phyloP scores from a whole-genome alignment of 2,888 invertebrate species.

The Prosopocoilus inquinatus region DNA sequence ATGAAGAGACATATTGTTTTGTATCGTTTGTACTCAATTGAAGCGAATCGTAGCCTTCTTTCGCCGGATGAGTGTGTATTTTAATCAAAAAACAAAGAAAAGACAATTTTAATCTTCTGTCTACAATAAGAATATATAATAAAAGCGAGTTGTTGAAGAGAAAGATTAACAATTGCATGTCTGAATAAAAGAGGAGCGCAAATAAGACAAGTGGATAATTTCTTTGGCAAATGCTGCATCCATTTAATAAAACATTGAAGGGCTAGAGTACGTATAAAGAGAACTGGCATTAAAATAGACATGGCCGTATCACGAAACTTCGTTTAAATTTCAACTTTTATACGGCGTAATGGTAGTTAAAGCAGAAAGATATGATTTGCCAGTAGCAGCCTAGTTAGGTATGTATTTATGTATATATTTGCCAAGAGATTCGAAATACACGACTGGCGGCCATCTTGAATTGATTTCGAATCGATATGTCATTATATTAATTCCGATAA shows the following conservation, averaged over 20 bases:
- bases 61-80: neutral
- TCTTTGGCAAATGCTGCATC: slow-evolving; percentile 46
- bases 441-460: slow-evolving; percentile 43
- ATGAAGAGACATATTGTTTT: neutral
- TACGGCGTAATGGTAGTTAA: slow-evolving; percentile 38
- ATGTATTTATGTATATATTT: slow-evolving; percentile 45
- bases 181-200: slow-evolving; percentile 41
- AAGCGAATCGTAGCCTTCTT: neutral
- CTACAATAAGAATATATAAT: slow-evolving; percentile 33
- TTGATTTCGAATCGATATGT: slow-evolving; percentile 47
- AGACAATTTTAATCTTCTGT: slow-evolving; percentile 43
- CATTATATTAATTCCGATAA: slow-evolving; percentile 48
- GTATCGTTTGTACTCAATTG: neutral
- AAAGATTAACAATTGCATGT: slow-evolving; percentile 44
- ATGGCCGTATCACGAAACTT: slow-evolving; percentile 37
- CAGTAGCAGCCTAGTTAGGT: slow-evolving; percentile 41
- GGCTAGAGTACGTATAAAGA: slow-evolving; percentile 28
- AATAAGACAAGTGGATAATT: slow-evolving; percentile 48
- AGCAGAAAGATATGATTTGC: slow-evolving; percentile 41
- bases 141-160: slow-evolving; percentile 31
- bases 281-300: slow-evolving; percentile 31
- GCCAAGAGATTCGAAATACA: slow-evolving; percentile 40
- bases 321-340: slow-evolving; percentile 45
- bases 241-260: slow-evolving; percentile 43
- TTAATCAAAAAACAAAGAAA: slow-evolving; percentile 17